phyloP scores from a whole-genome alignment of 2,797 vertebrate genomes.

The Lepilemur ruficaudatus region DNA sequence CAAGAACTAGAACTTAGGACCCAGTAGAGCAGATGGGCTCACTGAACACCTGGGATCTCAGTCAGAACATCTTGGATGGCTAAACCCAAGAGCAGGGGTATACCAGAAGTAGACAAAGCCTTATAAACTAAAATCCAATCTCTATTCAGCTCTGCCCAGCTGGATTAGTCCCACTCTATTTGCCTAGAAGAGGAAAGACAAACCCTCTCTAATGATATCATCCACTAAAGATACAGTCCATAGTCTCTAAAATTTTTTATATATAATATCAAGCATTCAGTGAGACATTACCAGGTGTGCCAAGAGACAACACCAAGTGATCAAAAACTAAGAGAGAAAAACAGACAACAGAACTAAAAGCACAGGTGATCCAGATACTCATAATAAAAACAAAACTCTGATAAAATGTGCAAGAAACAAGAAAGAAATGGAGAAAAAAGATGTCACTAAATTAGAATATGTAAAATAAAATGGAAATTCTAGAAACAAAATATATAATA shows the following conservation, averaged over 20 bases:
- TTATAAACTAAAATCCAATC: neutral
- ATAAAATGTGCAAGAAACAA: neutral
- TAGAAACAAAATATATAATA: neutral
- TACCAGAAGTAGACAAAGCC: neutral
- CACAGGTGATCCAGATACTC: neutral
- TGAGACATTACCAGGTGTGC: neutral
- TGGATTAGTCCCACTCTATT: neutral
- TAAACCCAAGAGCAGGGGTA: neutral
- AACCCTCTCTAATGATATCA: neutral
- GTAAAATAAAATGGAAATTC: neutral
- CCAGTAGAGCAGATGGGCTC: no score
- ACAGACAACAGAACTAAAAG: neutral
- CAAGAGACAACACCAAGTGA: neutral
- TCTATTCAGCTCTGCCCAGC: neutral
- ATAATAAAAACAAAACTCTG: neutral
- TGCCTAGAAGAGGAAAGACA: neutral
- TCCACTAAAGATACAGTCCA: neutral
- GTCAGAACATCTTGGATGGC: neutral
- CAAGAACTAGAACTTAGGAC: neutral
- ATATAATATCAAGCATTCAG: neutral
- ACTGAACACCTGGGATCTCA: neutral
- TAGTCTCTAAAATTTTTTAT: neutral
- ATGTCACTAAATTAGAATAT: neutral
- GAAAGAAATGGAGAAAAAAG: neutral
- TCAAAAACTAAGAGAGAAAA: neutral